Conservation (phyloP, 2,113 vertebrate species). For the Pogonocichla stellata region DNA sequence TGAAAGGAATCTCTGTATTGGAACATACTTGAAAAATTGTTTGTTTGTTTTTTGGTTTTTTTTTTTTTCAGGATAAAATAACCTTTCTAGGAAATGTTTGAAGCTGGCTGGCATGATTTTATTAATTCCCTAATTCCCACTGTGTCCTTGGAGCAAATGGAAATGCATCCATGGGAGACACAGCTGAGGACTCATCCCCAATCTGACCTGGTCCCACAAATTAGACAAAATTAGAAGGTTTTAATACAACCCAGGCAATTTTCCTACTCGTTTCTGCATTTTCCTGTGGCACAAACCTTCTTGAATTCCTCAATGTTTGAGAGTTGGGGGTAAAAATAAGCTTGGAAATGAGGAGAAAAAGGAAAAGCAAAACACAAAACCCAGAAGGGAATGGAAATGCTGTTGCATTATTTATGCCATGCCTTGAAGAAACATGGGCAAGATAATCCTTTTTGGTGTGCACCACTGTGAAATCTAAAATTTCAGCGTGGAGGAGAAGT, state of each 20-base stretch:
- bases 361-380: not conserved
- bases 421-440: not conserved
- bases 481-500: not conserved
- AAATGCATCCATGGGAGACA: not conserved
- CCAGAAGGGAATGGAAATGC: not conserved
- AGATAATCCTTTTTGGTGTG: not conserved
- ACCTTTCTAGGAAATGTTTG: not conserved
- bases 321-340: not conserved
- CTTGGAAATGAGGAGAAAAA: not conserved
- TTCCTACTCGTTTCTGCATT: not conserved
- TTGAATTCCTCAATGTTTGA: not conserved
- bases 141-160: not conserved
- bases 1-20: not conserved
- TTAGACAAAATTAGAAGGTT: not conserved
- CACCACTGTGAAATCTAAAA: not conserved
- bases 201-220: fast-evolving
- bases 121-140: not conserved
- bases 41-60: not conserved
- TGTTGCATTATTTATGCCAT: not conserved
- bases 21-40: not conserved
- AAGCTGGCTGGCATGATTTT: not conserved
- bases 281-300: not conserved
- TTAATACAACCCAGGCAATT: not conserved
- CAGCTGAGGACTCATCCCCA: not conserved
- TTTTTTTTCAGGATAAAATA: not conserved